Base-by-base conservation (phyloP, 2,113 vertebrate species). In the Gnathonemus echidnorhynchus region DNA sequence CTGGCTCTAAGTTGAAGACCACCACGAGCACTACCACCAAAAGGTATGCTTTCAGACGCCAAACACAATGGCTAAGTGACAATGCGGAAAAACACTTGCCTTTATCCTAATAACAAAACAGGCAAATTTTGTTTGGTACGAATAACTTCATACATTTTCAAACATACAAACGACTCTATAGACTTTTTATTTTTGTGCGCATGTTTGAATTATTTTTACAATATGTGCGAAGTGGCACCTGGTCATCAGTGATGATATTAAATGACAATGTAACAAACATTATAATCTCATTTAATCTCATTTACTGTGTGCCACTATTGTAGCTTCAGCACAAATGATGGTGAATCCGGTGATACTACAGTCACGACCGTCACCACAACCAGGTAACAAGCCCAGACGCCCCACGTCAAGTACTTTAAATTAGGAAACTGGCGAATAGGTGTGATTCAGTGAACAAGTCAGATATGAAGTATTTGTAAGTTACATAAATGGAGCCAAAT, bases 251-350 rank as follows among this genome's bases (percentile, higher is more conserved):
- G 15, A 77, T 77, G 7, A 77, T 39, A 19, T 15, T 42, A 42
- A 39, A 77, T 19, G 3, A 21, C 39, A 27, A n/a, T 10, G 45
- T 85, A 45, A 85, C 48, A 46, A 77, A 50, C 24, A 8, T 27
- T 39, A 1, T 70, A 48, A 46, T 49, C 3, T 42, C 27, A 21
- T 42, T 42, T 42, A 42, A 42, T 42, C 39, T 42, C 83, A 85
- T 45, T 48, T 85, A n/a, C 8, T 48, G 39, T 85, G 42, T 48
- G 21, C 56, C 24, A 74, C 89, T 49, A 90, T 35, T 94, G 92
- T 89, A 92, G 91, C 35, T 91, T 92, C 88, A 93, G 92, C 35
- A 92, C 93, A 66, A 93, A 92, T 31, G 49, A 93, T 15, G 94
- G 92, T 3, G 87, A 88, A 24, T 80, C 86, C 27, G 39, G 50